A percentile compares a stretch with the other conserved stretches of the same genome.
phyloP scores from a whole-genome alignment of 1,140 invertebrate genomes.

The Drosophila pachea region DNA sequence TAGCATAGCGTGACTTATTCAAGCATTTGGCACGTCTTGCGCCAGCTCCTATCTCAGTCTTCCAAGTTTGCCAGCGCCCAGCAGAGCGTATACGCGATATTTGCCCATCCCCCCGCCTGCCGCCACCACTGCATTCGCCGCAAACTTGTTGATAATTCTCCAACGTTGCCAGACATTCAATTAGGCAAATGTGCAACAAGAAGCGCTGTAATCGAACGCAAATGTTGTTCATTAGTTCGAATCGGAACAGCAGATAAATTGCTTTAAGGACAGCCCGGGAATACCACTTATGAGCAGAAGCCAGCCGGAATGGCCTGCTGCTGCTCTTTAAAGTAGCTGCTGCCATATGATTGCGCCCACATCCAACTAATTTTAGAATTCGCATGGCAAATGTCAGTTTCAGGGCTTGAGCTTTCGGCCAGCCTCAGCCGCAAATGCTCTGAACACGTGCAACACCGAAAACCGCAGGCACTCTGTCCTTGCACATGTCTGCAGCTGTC shows the following conservation, averaged over 20 bases:
- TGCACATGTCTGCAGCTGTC: not conserved
- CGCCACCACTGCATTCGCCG: not conserved
- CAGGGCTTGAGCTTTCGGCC: not conserved
- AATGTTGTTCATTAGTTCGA: slow-evolving; percentile 3
- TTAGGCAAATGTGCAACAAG: not conserved
- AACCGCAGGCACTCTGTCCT: not conserved
- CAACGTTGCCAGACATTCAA: not conserved
- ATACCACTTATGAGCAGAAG: too few species aligned
- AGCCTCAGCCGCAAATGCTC: not conserved
- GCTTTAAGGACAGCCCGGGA: not conserved
- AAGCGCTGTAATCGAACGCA: not conserved
- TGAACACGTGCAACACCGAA: not conserved
- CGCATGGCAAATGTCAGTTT: not conserved
- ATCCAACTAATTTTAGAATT: not conserved
- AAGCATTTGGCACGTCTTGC: slow-evolving; percentile 39
- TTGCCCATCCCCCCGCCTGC: not conserved
- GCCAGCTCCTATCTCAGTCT: not conserved
- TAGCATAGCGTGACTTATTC: not conserved
- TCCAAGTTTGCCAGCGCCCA: slow-evolving; percentile 22
- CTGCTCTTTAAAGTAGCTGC: too few species aligned
- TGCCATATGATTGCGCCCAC: too few species aligned
- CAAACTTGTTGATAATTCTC: not conserved
- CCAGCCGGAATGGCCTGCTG: too few species aligned
- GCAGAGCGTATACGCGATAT: slow-evolving; percentile 59
- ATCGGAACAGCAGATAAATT: not conserved